Evolutionary conservation across 2,888 invertebrate species (phyloP), one percentile per base, ranked within the genome.

Genomic region (Cheilosia grossa): DNA sequence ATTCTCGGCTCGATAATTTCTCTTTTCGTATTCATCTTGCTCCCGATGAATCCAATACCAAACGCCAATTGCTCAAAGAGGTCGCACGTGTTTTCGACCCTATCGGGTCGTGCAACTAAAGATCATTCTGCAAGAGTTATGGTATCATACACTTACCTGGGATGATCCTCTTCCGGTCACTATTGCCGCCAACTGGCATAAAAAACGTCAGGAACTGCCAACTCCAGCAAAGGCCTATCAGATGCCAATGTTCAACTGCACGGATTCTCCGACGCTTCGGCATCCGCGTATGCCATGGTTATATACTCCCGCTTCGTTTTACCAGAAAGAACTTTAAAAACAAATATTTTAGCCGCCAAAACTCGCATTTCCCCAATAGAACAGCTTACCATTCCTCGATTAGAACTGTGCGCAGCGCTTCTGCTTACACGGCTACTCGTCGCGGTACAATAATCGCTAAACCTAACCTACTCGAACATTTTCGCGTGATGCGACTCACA

Each of bases 401-500:
- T 82, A 4, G 86, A 79, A 59, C 21, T 82, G 13, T 82, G 72
- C 21, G 75, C 69, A 2, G 77, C 64, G 0, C 53, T 77, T 1
- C 51, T 82, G 21, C 40, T 80, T 49, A 59, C 78, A 13, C 61
- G 61, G 61, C 17, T 81, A 19, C 24, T 77, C 33, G 54, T 40
- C 10, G 47, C 70, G 0, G 56, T 86, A 5, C 80, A 74, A 72
- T 44, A 40, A 2, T 63, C 78, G 0, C 44, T 83, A 1, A 77
- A 77, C 1, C 42, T 70, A 0, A 33, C 24, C 0, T 74, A 85
- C 19, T 47, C 72, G 1, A 70, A 67, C 15, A 54, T 77, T n/a
- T 72, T 33, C 24, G 82, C 80, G 27, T 87, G 85, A 83, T 87
- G 88, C 1, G 89, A 91, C 70, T 90, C 89, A 0, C 87, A 87